Evolutionary conservation across 1,140 invertebrate genomes (phyloP).

Genomic region (Cydia splendana): DNA sequence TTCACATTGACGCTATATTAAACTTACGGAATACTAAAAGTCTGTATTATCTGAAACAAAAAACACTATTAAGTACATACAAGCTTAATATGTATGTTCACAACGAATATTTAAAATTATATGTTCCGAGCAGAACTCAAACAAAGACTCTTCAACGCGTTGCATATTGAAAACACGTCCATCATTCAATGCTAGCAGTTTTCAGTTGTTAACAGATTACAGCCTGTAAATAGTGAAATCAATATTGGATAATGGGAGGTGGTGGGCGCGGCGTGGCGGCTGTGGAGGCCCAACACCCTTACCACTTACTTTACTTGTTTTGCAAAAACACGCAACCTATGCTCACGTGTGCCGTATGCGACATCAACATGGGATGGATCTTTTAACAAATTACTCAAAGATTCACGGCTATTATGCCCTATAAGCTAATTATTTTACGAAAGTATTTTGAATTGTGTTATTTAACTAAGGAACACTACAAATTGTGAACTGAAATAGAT

Average conservation of each 20-base stretch:
- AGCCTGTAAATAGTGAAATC: slow-evolving; percentile 74
- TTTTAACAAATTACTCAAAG: neutral
- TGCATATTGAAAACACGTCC: slow-evolving; percentile 22
- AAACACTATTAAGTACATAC: neutral
- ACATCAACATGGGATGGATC: neutral
- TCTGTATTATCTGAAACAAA: neutral
- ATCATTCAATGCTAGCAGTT: slow-evolving; percentile 51
- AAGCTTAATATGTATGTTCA: neutral
- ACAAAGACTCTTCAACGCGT: neutral
- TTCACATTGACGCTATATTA: neutral
- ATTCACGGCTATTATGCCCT: neutral
- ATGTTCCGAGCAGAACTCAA: neutral
- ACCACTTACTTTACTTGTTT: slow-evolving; percentile 41
- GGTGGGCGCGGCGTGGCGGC: slow-evolving; percentile 55
- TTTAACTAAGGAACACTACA: too few relatives aligned
- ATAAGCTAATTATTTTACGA: neutral
- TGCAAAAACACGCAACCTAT: neutral
- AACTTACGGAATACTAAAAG: neutral
- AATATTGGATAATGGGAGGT: slow-evolving; percentile 72
- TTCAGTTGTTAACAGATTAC: slow-evolving; percentile 66
- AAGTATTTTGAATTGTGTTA: too few relatives aligned
- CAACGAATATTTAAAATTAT: neutral
- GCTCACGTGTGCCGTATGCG: neutral
- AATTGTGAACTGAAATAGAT: too few relatives aligned
- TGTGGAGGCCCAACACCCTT: slow-evolving; percentile 53